Conservation (phyloP, 2,888 invertebrate species). For the Apoderus coryli region DNA sequence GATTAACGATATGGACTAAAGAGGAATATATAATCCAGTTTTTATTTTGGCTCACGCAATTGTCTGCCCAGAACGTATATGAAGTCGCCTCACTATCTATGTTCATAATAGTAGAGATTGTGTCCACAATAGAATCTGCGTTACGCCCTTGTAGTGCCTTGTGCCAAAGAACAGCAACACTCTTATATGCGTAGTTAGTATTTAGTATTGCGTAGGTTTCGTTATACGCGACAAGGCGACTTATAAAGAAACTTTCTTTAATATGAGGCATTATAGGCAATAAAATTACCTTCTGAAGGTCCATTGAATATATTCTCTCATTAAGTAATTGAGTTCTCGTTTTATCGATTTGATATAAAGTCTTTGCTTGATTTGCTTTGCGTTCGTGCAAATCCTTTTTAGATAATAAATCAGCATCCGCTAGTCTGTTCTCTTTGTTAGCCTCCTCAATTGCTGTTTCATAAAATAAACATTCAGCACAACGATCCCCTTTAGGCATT, state of each 20-base stretch:
- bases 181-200: constrained; percentile 8
- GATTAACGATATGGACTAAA: constrained; percentile 11
- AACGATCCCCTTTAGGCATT: constrained; percentile 11
- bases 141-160: constrained; percentile 13
- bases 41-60: constrained; percentile 10
- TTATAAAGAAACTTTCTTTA: constrained; percentile 13
- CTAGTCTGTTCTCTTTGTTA: constrained; percentile 6
- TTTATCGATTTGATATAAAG: constrained; percentile 5
- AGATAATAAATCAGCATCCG: constrained; percentile 7
- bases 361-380: constrained; percentile 9
- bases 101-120: constrained; percentile 10
- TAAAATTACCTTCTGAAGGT: constrained; percentile 14
- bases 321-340: not conserved
- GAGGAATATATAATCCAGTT: constrained; percentile 10
- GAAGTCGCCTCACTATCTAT: constrained; percentile 8
- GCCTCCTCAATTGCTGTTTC: constrained; percentile 6
- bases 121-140: constrained; percentile 12
- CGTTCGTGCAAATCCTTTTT: constrained; percentile 8
- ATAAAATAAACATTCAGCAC: constrained; percentile 8
- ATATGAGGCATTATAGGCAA: constrained; percentile 13
- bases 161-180: constrained; percentile 14
- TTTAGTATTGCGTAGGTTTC: constrained; percentile 11
- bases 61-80: constrained; percentile 14
- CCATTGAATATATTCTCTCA: constrained; percentile 12
- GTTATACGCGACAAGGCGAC: constrained; percentile 12